Evolutionary conservation across 2,797 vertebrate genomes (phyloP), one percentile per base, ranked within the genome.

Genomic region (Adrianichthys oophorus): DNA sequence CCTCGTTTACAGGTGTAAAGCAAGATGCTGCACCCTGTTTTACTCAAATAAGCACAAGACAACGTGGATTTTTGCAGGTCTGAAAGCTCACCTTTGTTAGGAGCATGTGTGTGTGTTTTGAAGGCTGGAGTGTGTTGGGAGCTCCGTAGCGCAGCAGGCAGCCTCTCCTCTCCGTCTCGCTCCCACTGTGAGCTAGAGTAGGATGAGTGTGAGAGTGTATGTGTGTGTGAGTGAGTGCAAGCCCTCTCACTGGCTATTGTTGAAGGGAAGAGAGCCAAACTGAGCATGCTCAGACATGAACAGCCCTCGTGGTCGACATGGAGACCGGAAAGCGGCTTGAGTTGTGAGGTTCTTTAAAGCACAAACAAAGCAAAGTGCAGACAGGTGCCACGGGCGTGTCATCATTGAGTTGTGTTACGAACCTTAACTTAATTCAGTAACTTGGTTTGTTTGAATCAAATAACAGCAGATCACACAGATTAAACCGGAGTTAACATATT

Each of bases 231-330:
- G 70, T 49, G 72, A 46, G 69, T 42, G 65, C 21, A 65, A 70
- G 80, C 67, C 80, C 79, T 85, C 88, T 89, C 82, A 18, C 79
- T 72, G 75, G 87, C 91, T 92, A 90, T 92, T 92, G 91, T 93
- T 91, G 87, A 82, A 77, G 80, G 80, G 79, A 67, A 57, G 62
- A 55, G 68, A 74, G 87, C 67, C 80, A 65, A 54, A 91, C 89
- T 89, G 91, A 92, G 91, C 91, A 92, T 92, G 91, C 91, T 91
- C 92, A 77, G 47, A 66, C 66, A 21, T 79, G 78, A 79, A 85
- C 84, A 82, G 85, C 78, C 82, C 85, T 89, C 62, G 43, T 15
- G 59, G 89, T 92, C 82, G 89, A 80, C 85, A 90, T 90, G 84
- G 91, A 72, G 87, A 92, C 90, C 71, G 67, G 77, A 79, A 89